phyloP scores from a whole-genome alignment of 92 coral and sea anemone species.

The Anthopleura xanthogrammica region DNA sequence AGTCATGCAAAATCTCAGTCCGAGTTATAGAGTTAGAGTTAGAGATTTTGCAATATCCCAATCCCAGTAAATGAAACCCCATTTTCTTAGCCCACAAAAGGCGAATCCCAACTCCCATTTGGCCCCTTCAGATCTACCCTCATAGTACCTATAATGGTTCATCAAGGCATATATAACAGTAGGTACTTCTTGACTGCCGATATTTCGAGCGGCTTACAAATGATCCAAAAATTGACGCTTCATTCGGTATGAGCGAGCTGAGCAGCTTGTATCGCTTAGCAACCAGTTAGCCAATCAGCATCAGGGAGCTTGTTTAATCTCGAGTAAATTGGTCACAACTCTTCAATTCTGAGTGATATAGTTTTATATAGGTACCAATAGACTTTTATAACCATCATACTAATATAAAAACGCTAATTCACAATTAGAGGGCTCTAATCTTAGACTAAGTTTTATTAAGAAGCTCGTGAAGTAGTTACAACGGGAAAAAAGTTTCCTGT shows the following conservation, averaged over 20 bases:
- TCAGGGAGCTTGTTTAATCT: conserved; percentile 28
- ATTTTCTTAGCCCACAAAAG: too few species aligned
- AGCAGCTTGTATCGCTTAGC: conserved; percentile 11
- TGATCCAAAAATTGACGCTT: not conserved
- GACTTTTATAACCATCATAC: not conserved
- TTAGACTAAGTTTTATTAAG: not conserved
- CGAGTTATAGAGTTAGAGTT: too few species aligned
- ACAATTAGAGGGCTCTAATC: not conserved
- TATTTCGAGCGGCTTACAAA: too few species aligned
- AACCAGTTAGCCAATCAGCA: conserved; percentile 32
- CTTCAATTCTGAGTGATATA: not conserved
- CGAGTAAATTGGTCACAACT: conserved; percentile 13
- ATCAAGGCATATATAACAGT: too few species aligned
- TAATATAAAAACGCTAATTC: not conserved
- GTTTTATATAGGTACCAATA: not conserved
- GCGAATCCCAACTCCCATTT: too few species aligned
- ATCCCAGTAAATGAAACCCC: too few species aligned
- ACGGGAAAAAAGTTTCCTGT: not conserved
- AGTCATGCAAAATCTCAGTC: too few species aligned
- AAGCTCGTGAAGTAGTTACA: too few species aligned
- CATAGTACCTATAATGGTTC: too few species aligned
- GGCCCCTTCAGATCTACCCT: too few species aligned
- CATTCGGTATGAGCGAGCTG: not conserved
- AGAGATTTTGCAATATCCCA: too few species aligned
- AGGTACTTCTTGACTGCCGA: too few species aligned